These are phyloP conservation scores for Aleadryas rufinucha DNA, from an alignment of 2,113 vertebrate genomes.

Conservation along the genomic window DNA sequence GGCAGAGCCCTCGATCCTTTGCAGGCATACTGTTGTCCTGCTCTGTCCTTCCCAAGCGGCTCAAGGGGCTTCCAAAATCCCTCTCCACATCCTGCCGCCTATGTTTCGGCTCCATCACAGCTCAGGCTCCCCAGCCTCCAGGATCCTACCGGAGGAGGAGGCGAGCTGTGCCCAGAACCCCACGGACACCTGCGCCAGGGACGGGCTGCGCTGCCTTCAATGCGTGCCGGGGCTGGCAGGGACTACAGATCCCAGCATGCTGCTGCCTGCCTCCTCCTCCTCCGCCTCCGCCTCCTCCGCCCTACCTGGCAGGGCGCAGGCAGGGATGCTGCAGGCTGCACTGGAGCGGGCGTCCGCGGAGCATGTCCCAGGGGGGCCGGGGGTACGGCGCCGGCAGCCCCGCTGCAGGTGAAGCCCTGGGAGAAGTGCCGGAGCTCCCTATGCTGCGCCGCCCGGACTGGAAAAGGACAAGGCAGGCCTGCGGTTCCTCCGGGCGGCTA, in stretches of 20 bases:
- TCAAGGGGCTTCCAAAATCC: not conserved
- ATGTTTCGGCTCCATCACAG: accelerated
- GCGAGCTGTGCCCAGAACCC: not conserved
- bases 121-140: not conserved
- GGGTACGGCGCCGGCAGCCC: not conserved
- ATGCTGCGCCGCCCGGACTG: not conserved
- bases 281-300: not conserved
- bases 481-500: not conserved
- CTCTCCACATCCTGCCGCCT: not conserved
- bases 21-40: not conserved
- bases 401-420: not conserved
- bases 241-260: conserved; percentile 60
- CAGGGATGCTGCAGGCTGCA: not conserved
- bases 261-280: not conserved
- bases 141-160: not conserved
- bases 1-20: not conserved
- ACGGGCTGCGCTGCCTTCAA: not conserved
- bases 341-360: not conserved
- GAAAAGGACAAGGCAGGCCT: conserved; percentile 39
- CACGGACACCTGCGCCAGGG: not conserved
- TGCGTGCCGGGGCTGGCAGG: not conserved
- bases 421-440: not conserved
- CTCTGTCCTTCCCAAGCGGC: not conserved
- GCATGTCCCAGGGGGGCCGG: not conserved
- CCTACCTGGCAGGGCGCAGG: not conserved